phyloP scores from a whole-genome alignment of 2,888 invertebrate species.

The Teleiodes luculella region DNA sequence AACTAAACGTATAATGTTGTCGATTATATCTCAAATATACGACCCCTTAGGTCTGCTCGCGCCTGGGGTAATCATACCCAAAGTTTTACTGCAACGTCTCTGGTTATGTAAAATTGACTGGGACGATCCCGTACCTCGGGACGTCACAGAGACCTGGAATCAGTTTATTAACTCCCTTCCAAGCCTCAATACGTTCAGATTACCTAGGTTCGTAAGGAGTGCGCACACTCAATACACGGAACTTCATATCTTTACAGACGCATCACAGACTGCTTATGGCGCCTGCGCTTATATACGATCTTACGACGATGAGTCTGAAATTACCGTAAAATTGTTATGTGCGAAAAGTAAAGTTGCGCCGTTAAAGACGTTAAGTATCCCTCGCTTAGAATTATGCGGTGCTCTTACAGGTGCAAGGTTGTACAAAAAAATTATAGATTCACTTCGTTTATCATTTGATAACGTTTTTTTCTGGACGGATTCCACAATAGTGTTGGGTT shows the following conservation, averaged over 20 bases:
- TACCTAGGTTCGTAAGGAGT: too few species aligned
- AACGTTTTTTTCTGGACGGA: conserved; percentile 27
- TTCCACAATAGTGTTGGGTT: conserved; percentile 28
- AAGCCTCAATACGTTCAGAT: not conserved
- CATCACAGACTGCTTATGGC: conserved; percentile 26
- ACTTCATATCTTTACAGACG: conserved; percentile 24
- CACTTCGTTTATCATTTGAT: conserved; percentile 18
- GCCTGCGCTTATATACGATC: conserved; percentile 28
- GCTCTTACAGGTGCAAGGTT: conserved; percentile 6
- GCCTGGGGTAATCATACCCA: conserved; percentile 13
- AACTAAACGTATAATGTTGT: conserved; percentile 15
- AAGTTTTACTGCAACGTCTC: conserved; percentile 14
- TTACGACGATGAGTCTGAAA: conserved; percentile 9
- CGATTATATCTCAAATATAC: conserved; percentile 12
- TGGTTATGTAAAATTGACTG: conserved; percentile 15
- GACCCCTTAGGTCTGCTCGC: conserved; percentile 16
- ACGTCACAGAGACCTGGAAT: conserved; percentile 6
- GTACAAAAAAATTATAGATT: conserved; percentile 18
- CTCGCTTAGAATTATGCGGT: conserved; percentile 23
- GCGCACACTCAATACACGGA: not conserved
- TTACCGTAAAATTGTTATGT: too few species aligned
- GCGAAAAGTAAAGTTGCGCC: too few species aligned
- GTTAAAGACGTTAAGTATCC: conserved; percentile 18
- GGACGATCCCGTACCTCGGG: conserved; percentile 14
- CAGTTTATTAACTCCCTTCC: not conserved